A percentile compares a stretch with the other conserved stretches of the same genome.
Evolutionary conservation across 2,113 vertebrate genomes (phyloP).

Genomic region (Lagopus muta): DNA sequence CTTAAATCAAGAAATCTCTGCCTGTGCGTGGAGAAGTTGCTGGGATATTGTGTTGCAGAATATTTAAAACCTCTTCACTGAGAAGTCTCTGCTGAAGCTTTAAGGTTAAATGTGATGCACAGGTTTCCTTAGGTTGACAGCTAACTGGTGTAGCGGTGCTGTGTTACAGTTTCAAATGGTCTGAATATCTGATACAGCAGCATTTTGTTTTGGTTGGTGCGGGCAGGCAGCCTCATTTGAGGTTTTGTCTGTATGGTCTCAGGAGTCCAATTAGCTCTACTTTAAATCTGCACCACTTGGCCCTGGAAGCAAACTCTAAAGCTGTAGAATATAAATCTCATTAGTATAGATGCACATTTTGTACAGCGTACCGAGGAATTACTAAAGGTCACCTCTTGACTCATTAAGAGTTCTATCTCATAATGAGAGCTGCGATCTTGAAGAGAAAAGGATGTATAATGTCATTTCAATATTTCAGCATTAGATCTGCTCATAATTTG

Average conservation of each 20-base stretch:
- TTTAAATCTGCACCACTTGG: not conserved
- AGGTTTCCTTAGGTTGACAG: not conserved
- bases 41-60: not conserved
- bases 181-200: not conserved
- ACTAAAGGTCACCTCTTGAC: not conserved
- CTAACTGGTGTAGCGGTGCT: rapidly evolving
- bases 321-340: not conserved
- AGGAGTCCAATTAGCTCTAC: not conserved
- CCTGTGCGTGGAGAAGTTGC: not conserved
- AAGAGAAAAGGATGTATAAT: not conserved
- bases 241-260: not conserved
- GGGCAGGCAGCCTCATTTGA: not conserved
- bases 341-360: not conserved
- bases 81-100: not conserved
- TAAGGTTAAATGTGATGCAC: not conserved
- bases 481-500: not conserved
- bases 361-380: not conserved
- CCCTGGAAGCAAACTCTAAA: not conserved
- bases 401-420: not conserved
- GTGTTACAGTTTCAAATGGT: not conserved
- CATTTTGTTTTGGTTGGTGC: not conserved
- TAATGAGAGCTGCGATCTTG: not conserved
- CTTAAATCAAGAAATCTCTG: not conserved
- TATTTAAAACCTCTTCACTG: not conserved
- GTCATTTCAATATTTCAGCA: not conserved